Evolutionary conservation across 2,113 vertebrate species (phyloP), one percentile per base, ranked within the genome.

Genomic region (Strigops habroptila): DNA sequence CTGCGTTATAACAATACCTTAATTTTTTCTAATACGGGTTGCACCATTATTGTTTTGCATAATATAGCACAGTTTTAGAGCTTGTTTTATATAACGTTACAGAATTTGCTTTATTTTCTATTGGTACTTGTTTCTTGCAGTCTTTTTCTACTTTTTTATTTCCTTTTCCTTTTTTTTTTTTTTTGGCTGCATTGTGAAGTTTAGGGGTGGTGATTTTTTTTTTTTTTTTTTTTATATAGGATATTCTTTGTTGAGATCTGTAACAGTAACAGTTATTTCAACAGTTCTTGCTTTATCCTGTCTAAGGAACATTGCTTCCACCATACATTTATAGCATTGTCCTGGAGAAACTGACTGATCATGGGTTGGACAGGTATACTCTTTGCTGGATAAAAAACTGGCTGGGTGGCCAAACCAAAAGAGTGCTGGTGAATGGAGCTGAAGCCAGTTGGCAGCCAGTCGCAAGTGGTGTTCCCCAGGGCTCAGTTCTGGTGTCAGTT

Each of bases 321-420:
- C 18, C 7, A 65, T 14, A 7, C 5, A 77, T 21, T 46, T 51
- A 15, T 25, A 73, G 3, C 16, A 52, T 67, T 80, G 14, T 71
- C 8, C 28, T 57, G 12, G 33, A 84, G 31, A 76, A 65, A 41
- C 30, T 30, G 30, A 6, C 12, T n/a, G 16, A 5, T 39, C 6
- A 12, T 8, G 12, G 2, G 23, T 70, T 79, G 23, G 7, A 30
- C 2, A 4, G 3, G 1, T 6, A 1, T 49, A 17, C 4, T 25
- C 13, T n/a, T n/a, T 9, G 1, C n/a, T 75, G 44, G 6, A 27
- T 35, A 31, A 48, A 57, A 55, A 76, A 44, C 3, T 30, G 41
- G 4, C 7, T 63, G 53, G 7, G 4, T 24, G 19, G 6, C 15
- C 0, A 0, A 31, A 12, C 16, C 30, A 15, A 52, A 33, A 44